Evolutionary conservation across 2,888 invertebrate species (phyloP).

Genomic region (Pammene aurita): DNA sequence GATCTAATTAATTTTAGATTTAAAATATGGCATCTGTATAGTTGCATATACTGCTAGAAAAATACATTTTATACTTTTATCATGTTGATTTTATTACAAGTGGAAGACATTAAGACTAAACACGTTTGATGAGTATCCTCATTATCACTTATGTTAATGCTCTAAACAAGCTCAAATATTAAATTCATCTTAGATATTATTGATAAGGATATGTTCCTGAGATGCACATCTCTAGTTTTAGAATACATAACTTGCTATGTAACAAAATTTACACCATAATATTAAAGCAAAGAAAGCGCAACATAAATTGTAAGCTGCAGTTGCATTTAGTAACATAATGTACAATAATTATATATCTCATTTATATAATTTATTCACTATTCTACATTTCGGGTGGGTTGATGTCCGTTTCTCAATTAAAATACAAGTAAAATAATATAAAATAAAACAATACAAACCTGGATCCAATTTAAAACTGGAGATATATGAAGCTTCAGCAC

Average conservation of each 20-base stretch:
- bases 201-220: not conserved
- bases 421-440: conserved; percentile 55
- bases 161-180: conserved; percentile 7
- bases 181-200: not conserved
- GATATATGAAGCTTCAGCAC: conserved; percentile 9
- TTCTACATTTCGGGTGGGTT: conserved; percentile 76
- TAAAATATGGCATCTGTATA: conserved; percentile 35
- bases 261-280: conserved; percentile 16
- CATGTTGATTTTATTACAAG: conserved; percentile 38
- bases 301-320: conserved; percentile 12
- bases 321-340: conserved; percentile 32
- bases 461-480: conserved; percentile 42
- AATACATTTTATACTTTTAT: conserved; percentile 14
- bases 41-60: conserved; percentile 14
- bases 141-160: conserved; percentile 39
- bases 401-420: conserved; percentile 74
- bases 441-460: conserved; percentile 51
- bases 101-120: conserved; percentile 56
- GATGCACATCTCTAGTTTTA: conserved; percentile 30
- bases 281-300: conserved; percentile 24
- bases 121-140: conserved; percentile 37
- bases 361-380: conserved; percentile 52
- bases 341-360: conserved; percentile 35
- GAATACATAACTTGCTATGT: conserved; percentile 15
- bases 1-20: conserved; percentile 18